Evolutionary conservation across 1,140 invertebrate species (phyloP).

Genomic region (Neodiprion pinetum): DNA sequence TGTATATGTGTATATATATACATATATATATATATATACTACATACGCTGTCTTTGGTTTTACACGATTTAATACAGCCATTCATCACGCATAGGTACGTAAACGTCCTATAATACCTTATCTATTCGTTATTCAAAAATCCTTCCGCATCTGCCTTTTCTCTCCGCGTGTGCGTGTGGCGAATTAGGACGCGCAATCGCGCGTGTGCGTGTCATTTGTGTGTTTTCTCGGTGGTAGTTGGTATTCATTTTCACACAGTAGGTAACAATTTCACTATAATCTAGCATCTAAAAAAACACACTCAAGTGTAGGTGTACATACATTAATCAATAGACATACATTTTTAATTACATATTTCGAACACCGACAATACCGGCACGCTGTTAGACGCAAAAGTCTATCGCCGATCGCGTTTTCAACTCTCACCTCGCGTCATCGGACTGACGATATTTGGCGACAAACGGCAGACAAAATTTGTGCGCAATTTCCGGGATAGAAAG

Average conservation of each 20-base stretch:
- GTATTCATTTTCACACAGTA: conserved; percentile 46
- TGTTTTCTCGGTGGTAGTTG: conserved; percentile 37
- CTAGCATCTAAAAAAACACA: conserved; percentile 53
- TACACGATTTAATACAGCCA: conserved; percentile 57
- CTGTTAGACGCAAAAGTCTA: background rate
- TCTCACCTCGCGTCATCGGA: background rate
- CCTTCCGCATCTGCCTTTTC: conserved; percentile 24
- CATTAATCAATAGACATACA: background rate
- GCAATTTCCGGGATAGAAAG: too few species aligned
- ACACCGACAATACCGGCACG: background rate
- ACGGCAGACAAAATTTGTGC: too few species aligned
- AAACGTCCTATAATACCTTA: conserved; percentile 34
- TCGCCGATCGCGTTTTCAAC: background rate
- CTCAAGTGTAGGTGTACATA: conserved; percentile 40
- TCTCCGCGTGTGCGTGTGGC: conserved; percentile 12
- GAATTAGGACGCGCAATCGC: conserved; percentile 27
- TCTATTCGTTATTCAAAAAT: conserved; percentile 47
- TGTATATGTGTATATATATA: too few species aligned
- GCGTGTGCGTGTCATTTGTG: conserved; percentile 30
- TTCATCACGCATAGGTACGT: conserved; percentile 35
- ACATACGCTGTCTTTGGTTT: conserved; percentile 47
- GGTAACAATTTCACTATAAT: conserved; percentile 49
- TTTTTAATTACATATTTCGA: background rate
- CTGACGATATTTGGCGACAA: background rate
- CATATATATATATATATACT: too few species aligned